phyloP scores from a whole-genome alignment of 2,113 vertebrate species.

The Nothobranchius kuhntae region DNA sequence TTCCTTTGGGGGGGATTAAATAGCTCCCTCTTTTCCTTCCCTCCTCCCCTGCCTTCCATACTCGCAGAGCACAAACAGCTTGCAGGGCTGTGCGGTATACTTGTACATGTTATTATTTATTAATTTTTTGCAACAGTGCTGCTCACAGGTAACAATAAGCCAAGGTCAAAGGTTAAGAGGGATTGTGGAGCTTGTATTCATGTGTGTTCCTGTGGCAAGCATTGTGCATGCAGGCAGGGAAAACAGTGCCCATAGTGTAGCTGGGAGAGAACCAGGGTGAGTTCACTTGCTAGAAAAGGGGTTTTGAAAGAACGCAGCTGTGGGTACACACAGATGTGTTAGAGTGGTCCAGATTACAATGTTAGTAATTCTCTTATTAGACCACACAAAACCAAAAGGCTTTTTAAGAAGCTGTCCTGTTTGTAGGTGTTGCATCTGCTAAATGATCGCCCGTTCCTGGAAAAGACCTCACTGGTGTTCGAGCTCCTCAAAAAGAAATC shows the following conservation, averaged over 20 bases:
- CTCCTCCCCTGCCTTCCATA: constrained; percentile 71
- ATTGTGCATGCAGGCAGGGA: constrained; percentile 48
- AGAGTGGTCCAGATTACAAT: constrained; percentile 18
- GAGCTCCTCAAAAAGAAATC: constrained; percentile 1
- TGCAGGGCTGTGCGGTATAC: constrained; percentile 70
- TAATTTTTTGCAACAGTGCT: constrained; percentile 62
- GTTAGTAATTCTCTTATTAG: constrained; percentile 7
- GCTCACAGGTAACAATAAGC: constrained; percentile 81
- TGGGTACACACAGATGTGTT: constrained; percentile 31
- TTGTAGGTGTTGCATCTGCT: constrained; percentile 13
- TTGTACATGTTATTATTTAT: constrained; percentile 54
- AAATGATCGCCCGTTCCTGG: constrained; percentile 2
- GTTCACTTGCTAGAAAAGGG: constrained; percentile 34
- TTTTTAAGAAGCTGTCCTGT: neutral
- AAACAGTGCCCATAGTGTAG: constrained; percentile 62
- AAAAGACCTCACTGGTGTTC: constrained; percentile 1
- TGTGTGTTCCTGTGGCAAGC: constrained; percentile 69
- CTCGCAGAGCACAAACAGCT: constrained; percentile 80
- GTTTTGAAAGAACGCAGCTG: constrained; percentile 41
- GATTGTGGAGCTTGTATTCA: constrained; percentile 70
- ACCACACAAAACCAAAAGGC: neutral
- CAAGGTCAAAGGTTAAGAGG: constrained; percentile 80
- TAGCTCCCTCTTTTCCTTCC: constrained; percentile 77
- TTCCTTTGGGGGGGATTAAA: constrained; percentile 85
- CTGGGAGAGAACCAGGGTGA: constrained; percentile 59